phyloP scores from a whole-genome alignment of 2,888 invertebrate species.

The Morpho achilles region DNA sequence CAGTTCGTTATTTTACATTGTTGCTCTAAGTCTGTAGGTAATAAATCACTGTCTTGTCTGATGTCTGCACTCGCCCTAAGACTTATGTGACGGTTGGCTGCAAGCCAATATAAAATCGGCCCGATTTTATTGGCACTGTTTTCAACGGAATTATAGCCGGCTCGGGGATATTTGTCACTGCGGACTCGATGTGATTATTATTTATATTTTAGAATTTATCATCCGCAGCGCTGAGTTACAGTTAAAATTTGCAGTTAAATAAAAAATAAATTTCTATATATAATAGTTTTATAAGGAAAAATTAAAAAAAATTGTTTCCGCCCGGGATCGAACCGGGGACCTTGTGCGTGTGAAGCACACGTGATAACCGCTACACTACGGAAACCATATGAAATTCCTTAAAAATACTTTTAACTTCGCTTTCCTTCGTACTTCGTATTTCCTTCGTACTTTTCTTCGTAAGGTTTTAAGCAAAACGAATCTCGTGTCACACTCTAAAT shows the following conservation, averaged over 20 bases:
- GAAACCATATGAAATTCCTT: too few relatives aligned
- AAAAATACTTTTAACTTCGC: too few relatives aligned
- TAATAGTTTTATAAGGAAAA: too few relatives aligned
- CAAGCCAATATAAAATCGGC: constrained; percentile 46
- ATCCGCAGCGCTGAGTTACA: too few relatives aligned
- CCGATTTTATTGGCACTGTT: constrained; percentile 56
- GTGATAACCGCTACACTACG: constrained; percentile 89
- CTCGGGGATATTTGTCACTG: constrained; percentile 28
- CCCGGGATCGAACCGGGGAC: constrained; percentile 85
- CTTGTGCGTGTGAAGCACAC: constrained; percentile 89
- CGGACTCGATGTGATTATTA: constrained; percentile 24
- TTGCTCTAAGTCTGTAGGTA: too few relatives aligned
- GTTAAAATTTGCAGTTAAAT: too few relatives aligned
- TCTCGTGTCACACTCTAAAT: too few relatives aligned
- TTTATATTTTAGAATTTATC: constrained; percentile 18
- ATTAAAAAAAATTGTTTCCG: constrained; percentile 70
- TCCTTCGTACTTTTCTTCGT: too few relatives aligned
- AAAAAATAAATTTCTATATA: too few relatives aligned
- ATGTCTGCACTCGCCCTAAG: constrained; percentile 13
- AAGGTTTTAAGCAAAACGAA: too few relatives aligned
- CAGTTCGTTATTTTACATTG: too few relatives aligned
- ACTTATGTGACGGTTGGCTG: constrained; percentile 42
- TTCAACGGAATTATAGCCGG: constrained; percentile 51
- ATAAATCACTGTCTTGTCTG: constrained; percentile 7
- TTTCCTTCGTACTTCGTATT: too few relatives aligned